Percentiles rank a stretch among this genome's conserved stretches.
Conservation (phyloP, 2,888 invertebrate species). For the Gastracanthus pulcherrimus region DNA sequence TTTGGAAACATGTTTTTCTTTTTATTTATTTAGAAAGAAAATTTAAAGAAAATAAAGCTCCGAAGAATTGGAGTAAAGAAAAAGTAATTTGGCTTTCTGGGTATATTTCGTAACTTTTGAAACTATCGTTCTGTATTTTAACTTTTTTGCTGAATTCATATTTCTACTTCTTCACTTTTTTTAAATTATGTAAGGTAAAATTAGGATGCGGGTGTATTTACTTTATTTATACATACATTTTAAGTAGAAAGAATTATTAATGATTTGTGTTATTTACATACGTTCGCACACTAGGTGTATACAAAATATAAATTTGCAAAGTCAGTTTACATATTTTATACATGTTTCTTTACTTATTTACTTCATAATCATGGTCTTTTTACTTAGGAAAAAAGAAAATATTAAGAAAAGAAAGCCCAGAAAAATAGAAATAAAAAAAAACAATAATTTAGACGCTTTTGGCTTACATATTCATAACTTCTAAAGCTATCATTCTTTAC, state of each 20-base stretch:
- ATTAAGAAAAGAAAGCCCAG: too few species aligned
- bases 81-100: background rate
- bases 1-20: constrained; percentile 9
- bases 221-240: background rate
- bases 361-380: too few species aligned
- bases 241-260: background rate
- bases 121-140: background rate
- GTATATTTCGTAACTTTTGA: background rate
- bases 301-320: too few species aligned
- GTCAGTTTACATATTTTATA: too few species aligned
- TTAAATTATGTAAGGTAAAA: background rate
- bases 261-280: too few species aligned
- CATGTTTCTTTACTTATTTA: too few species aligned
- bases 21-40: constrained; percentile 30
- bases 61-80: background rate
- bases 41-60: background rate
- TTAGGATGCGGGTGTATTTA: background rate
- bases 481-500: too few species aligned
- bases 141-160: background rate
- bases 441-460: too few species aligned
- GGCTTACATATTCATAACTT: too few species aligned
- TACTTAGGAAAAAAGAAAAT: too few species aligned
- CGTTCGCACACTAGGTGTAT: too few species aligned
- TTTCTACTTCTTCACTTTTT: background rate
- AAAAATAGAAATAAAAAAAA: too few species aligned